Evolutionary conservation across 1,140 invertebrate species (phyloP).

Genomic region (Cotesia glomerata): DNA sequence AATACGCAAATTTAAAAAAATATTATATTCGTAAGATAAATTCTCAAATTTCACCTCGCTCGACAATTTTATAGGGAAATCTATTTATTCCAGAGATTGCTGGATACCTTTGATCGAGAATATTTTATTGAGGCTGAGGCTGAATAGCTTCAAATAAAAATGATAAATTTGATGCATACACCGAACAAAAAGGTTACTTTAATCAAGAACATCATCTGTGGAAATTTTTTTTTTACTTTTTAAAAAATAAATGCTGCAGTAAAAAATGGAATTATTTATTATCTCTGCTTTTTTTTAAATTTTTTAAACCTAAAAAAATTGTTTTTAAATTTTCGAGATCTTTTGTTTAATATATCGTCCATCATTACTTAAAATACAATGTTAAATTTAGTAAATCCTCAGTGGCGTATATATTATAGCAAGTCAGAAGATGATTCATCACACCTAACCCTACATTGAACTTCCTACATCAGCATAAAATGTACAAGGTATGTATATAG

Average conservation of each 20-base stretch:
- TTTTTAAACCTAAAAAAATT: not conserved
- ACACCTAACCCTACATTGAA: not conserved
- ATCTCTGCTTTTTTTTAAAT: not conserved
- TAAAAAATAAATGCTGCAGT: not conserved
- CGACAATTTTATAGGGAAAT: not conserved
- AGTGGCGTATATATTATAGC: conserved; percentile 5
- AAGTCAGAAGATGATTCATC: conserved; percentile 10
- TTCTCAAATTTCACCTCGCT: not conserved
- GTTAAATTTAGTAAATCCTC: conserved; percentile 6
- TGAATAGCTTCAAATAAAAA: too few species aligned
- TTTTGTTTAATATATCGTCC: not conserved
- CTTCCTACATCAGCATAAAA: not conserved
- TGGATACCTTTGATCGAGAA: too few species aligned
- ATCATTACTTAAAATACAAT: not conserved
- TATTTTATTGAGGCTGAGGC: too few species aligned
- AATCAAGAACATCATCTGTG: too few species aligned
- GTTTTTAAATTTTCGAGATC: not conserved
- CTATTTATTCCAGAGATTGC: not conserved
- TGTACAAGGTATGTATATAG: too few species aligned
- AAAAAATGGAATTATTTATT: not conserved
- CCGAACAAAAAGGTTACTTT: too few species aligned
- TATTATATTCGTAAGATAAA: not conserved
- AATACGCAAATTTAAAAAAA: conserved; percentile 16
- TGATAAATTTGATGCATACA: too few species aligned
- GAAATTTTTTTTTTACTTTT: too few species aligned